phyloP scores from a whole-genome alignment of 2,888 invertebrate genomes.

The Sinopyrophorus schimmeli region DNA sequence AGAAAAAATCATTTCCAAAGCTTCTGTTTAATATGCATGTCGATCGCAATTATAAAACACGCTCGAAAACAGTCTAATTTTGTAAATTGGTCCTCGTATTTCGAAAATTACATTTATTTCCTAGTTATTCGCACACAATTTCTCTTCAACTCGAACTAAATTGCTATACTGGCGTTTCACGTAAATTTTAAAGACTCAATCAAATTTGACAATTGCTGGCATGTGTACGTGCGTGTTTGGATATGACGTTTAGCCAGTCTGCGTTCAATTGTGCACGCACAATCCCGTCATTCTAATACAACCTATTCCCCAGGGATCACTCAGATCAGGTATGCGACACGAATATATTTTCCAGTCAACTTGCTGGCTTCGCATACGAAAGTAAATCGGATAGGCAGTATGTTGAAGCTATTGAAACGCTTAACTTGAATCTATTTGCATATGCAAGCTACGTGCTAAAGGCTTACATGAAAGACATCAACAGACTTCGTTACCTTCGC shows the following conservation, averaged over 20 bases:
- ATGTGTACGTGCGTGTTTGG: slow-evolving; percentile 14
- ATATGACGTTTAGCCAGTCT: slow-evolving; percentile 6
- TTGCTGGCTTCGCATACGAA: slow-evolving; percentile 21
- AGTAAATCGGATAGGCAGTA: slow-evolving; percentile 16
- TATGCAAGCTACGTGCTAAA: too few species aligned
- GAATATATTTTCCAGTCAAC: slow-evolving; percentile 32
- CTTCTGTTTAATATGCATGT: slow-evolving; percentile 12
- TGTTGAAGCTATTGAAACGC: slow-evolving; percentile 4
- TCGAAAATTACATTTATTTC: slow-evolving; percentile 16
- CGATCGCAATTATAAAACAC: slow-evolving; percentile 15
- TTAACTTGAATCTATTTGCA: slow-evolving; percentile 12
- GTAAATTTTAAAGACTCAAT: slow-evolving; percentile 22
- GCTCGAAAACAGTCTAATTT: slow-evolving; percentile 16
- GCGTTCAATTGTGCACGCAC: slow-evolving; percentile 14
- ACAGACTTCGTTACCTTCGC: too few species aligned
- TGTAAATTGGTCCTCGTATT: slow-evolving; percentile 11
- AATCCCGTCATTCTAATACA: slow-evolving; percentile 24
- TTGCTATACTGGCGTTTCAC: slow-evolving; percentile 14
- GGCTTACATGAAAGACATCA: too few species aligned
- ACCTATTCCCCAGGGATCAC: slow-evolving; percentile 23
- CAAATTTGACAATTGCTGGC: slow-evolving; percentile 22
- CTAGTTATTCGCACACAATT: slow-evolving; percentile 12
- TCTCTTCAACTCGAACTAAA: slow-evolving; percentile 17
- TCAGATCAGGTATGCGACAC: slow-evolving; percentile 32
- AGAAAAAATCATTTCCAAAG: slow-evolving; percentile 10